Evolutionary conservation across 2,113 vertebrate species (phyloP).

Genomic region (Benitochromis conjunctus): DNA sequence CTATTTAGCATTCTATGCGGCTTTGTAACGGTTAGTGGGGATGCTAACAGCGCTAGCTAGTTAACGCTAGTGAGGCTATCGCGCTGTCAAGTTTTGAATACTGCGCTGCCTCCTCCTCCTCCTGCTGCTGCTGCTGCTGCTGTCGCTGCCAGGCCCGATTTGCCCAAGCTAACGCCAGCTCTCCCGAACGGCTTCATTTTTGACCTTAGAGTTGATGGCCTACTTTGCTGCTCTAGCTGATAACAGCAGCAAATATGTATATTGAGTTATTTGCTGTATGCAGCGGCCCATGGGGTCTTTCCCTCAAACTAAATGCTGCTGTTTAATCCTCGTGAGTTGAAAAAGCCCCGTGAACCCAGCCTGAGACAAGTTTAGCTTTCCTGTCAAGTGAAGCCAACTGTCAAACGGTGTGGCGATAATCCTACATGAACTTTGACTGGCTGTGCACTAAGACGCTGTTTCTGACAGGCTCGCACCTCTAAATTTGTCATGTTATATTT

Average conservation of each 20-base stretch:
- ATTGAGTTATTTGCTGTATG: background rate
- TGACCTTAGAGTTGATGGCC: background rate
- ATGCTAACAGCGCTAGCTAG: slow-evolving; percentile 37
- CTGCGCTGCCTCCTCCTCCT: background rate
- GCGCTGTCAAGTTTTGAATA: slow-evolving; percentile 61
- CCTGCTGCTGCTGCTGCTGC: background rate
- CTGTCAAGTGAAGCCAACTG: slow-evolving; percentile 3
- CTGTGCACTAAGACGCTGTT: background rate
- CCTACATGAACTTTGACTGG: slow-evolving; percentile 1
- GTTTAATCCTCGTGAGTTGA: background rate
- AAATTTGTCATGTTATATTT: background rate
- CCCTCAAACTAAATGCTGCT: background rate
- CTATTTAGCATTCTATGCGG: background rate
- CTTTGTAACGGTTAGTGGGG: background rate
- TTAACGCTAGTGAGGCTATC: slow-evolving; percentile 39
- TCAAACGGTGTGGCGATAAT: slow-evolving; percentile 6
- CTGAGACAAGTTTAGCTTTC: background rate
- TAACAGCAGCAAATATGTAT: background rate
- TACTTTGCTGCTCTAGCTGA: background rate
- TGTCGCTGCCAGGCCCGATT: slow-evolving; percentile 47
- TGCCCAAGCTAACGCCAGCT: slow-evolving; percentile 27
- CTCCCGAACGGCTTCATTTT: background rate
- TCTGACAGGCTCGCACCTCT: background rate
- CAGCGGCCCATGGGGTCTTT: background rate
- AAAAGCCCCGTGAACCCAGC: background rate